Base-by-base conservation (phyloP, 2,888 invertebrate species). In the Pachydiplax longipennis region DNA sequence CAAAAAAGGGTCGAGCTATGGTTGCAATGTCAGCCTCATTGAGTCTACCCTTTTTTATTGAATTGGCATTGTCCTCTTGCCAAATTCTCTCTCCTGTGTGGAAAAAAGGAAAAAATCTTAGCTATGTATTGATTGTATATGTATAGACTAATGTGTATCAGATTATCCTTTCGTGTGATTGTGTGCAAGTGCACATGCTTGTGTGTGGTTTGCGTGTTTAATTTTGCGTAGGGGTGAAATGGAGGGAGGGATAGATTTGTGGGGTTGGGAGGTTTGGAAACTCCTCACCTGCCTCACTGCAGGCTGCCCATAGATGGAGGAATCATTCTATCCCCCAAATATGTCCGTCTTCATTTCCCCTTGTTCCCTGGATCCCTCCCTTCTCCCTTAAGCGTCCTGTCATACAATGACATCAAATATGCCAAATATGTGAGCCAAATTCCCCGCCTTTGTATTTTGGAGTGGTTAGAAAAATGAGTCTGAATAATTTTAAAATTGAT, bases 141-240 rank as follows among this genome's bases (percentile, higher is more conserved):
- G 87, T 87, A 87, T 87, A 87, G 87, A 87, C 87, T 87, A 87
- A 87, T 87, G 87, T 87, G 87, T 87, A 87, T 87, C 87, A 87
- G 61, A 61, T 87, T 87, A 58, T 87, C 87, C 87, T 87, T 87
- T 87, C 53, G 87, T 87, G 87, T 87, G 87, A 87, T 87, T 87
- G 87, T 87, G 87, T 87, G 87, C 61, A 37, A 37, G 87, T 87
- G 61, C 87, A 87, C 87, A 87, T 87, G 87, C 87, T 87, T 87
- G 87, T 87, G 40, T 87, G 87, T 87, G 61, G 40, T 73, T 61
- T n/a, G 65, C 87, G 87, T 87, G 87, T 61, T 87, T 61, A 87
- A 61, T 37, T 87, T 87, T 61, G 87, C 40, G 61, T 87, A 87
- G 61, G 87, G 65, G 61, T 61, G 87, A 61, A 87, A 87, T 87